Conservation (phyloP, 2,113 vertebrate species). For the Albula goreensis region DNA sequence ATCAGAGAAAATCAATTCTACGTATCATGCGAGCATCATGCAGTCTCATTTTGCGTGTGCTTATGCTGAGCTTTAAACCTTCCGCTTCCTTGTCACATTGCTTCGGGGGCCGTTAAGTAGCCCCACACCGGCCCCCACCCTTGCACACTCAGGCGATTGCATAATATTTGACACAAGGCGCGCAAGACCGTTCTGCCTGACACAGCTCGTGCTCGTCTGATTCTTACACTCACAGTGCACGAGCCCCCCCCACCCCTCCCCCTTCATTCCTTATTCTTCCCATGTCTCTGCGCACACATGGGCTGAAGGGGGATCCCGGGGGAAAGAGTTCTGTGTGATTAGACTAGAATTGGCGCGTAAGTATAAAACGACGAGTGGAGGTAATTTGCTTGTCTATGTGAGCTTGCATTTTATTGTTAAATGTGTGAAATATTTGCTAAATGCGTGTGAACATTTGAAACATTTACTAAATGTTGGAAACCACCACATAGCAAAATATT, state of each 20-base stretch:
- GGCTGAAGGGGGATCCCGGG: not conserved
- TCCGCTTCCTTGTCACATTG: not conserved
- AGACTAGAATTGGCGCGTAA: not conserved
- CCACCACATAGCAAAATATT: too few species aligned
- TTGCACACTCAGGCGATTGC: not conserved
- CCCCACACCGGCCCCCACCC: not conserved
- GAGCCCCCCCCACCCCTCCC: not conserved
- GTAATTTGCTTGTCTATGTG: not conserved
- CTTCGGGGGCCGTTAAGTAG: not conserved
- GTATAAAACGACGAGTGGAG: not conserved
- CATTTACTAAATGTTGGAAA: too few species aligned
- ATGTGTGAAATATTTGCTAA: too few species aligned
- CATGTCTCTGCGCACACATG: not conserved
- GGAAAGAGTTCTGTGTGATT: not conserved
- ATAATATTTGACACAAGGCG: not conserved
- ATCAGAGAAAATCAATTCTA: too few species aligned
- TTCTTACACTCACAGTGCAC: not conserved
- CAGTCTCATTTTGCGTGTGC: not conserved
- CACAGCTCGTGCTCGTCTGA: not conserved
- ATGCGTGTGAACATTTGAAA: too few species aligned
- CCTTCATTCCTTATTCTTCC: not conserved
- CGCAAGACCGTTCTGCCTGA: not conserved
- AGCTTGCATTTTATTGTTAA: not conserved
- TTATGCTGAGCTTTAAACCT: not conserved
- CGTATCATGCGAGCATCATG: not conserved